Conservation (phyloP, 2,113 vertebrate species). For the Oceanodroma tethys region DNA sequence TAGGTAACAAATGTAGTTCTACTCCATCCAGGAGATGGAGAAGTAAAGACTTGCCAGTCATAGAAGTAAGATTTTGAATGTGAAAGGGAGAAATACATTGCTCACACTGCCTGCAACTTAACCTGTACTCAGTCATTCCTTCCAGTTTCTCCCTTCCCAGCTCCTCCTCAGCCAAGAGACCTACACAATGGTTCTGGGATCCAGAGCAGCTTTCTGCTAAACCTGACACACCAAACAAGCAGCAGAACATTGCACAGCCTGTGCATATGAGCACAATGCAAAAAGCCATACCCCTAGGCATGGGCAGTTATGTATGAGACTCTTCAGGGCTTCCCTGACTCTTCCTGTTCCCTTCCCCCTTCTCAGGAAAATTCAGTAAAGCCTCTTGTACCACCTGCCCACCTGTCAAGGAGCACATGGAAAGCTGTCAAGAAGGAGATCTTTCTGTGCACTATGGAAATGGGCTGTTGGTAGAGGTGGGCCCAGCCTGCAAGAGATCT, state of each 20-base stretch:
- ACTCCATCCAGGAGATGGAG: not conserved
- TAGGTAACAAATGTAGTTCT: not conserved
- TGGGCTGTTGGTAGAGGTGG: not conserved
- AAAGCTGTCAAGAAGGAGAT: not conserved
- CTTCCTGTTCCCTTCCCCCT: not conserved
- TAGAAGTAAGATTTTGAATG: not conserved
- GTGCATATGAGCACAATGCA: not conserved
- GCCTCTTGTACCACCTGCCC: not conserved
- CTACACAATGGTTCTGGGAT: not conserved
- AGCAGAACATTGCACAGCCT: not conserved
- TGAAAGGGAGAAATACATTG: not conserved
- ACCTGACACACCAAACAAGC: not conserved
- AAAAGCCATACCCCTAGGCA: not conserved
- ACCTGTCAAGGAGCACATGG: accelerated
- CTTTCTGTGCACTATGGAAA: not conserved
- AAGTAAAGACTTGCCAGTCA: not conserved
- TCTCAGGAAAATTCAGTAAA: not conserved
- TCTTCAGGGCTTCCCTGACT: not conserved
- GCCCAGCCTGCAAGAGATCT: not conserved
- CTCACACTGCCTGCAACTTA: not conserved
- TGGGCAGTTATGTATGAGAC: not conserved
- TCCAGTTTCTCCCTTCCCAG: not conserved
- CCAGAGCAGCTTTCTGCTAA: not conserved
- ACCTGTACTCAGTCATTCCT: not conserved
- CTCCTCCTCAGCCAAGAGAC: not conserved